Evolutionary conservation across 2,888 invertebrate genomes (phyloP), one percentile per base, ranked within the genome.

Genomic region (Stratiomys singularior): DNA sequence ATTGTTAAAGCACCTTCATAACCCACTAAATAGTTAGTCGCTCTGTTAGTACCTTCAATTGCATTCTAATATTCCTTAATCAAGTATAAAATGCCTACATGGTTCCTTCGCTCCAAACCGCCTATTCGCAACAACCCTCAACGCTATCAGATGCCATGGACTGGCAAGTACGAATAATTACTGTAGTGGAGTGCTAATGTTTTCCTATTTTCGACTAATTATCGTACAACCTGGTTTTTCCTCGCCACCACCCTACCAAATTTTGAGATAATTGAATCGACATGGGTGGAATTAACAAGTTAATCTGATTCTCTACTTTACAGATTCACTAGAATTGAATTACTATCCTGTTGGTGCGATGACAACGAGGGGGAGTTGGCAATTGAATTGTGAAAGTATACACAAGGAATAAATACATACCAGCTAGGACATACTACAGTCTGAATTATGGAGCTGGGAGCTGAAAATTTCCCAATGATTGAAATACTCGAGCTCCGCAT

Each of bases 321-420:
- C 47, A 21, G 30, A 69, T 69, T 69, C 46, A 23, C 25, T 9
- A 23, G n/a, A 47, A 69, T 69, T 69, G 27, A 69, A 69, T 69
- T 69, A 46, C 69, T 46, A 69, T 25, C 47, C 25, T 60, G 23
- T 60, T 60, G 23, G 60, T 60, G 21, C 23, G 25, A 60, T 25
- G 23, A 30, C 3, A 37, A 21, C 1, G 47, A 60, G 25, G 18
- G 56, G 18, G 25, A 25, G 60, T 13, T 60, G 60, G 23, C 23
- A 23, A 60, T 60, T 21, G 25, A 25, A 60, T 60, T 15, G 3
- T 21, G 21, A 1, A 25, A 60, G 4, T 52, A 4, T 15, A 15
- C 15, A 52, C 15, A 52, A 9, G 52, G 18, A 4, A 15, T 13
- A 15, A 52, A 52, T 37, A 37, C 9, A 37, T 9, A 37, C n/a